Percentiles rank a stretch among this genome's conserved stretches.
Evolutionary conservation across 2,113 vertebrate species (phyloP).

Genomic region (Otus sunia): DNA sequence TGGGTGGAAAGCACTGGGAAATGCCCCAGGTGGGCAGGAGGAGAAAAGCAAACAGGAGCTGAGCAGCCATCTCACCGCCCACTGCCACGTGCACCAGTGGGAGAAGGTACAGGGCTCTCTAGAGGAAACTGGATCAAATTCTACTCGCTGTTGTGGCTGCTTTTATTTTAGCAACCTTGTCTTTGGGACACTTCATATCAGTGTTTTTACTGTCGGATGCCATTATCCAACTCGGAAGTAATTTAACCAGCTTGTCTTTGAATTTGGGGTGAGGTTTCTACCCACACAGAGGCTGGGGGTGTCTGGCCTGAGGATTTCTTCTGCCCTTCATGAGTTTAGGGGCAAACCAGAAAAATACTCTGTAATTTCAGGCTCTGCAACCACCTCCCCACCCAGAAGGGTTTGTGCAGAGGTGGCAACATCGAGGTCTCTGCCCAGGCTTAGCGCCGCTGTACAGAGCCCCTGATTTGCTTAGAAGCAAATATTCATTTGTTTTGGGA

Average conservation of each 20-base stretch:
- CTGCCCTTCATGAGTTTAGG: background rate
- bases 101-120: background rate
- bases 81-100: accelerated
- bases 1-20: background rate
- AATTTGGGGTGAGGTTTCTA: background rate
- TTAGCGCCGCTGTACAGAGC: background rate
- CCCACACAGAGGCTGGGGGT: background rate
- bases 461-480: background rate
- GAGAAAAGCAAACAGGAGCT: background rate
- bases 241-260: background rate
- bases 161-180: background rate
- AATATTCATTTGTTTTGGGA: background rate
- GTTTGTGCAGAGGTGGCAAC: background rate
- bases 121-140: background rate
- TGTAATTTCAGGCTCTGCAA: background rate
- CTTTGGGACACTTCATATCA: background rate
- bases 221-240: background rate
- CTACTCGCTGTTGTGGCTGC: background rate
- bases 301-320: background rate
- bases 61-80: background rate
- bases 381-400: background rate
- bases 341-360: background rate
- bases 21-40: background rate
- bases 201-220: background rate
- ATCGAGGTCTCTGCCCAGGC: background rate